These are phyloP conservation scores for Austrolebias charrua DNA, from an alignment of 2,797 vertebrate species.

Conservation along the genomic window DNA sequence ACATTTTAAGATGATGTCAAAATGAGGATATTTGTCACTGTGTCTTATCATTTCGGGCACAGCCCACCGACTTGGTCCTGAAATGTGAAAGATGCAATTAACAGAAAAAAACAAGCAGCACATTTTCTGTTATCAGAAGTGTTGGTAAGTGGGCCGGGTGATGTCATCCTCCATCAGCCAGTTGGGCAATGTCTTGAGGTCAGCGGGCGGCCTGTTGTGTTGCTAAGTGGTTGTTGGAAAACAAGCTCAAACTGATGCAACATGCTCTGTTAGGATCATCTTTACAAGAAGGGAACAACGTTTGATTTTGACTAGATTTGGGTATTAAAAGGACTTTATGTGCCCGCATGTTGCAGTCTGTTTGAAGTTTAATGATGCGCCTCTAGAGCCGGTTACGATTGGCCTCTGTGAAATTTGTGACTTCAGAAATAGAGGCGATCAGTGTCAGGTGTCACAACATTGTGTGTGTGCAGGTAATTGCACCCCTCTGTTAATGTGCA, in stretches of 20 bases:
- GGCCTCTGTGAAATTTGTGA: neutral
- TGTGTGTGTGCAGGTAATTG: conserved; percentile 3
- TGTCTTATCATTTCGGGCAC: neutral
- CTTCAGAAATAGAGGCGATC: conserved; percentile 9
- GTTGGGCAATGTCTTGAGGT: conserved; percentile 16
- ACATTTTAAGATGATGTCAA: neutral
- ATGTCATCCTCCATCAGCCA: conserved; percentile 1
- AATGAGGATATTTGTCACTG: neutral
- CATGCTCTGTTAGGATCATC: conserved; percentile 1
- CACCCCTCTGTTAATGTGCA: neutral
- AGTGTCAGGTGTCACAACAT: conserved; percentile 13
- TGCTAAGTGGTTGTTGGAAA: neutral
- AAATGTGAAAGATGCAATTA: conserved; percentile 14
- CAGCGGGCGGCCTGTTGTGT: neutral
- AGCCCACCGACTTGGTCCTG: neutral
- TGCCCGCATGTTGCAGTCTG: neutral
- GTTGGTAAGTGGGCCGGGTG: conserved; percentile 27
- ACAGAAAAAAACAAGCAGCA: neutral
- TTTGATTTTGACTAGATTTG: conserved; percentile 4
- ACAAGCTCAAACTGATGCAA: conserved; percentile 2
- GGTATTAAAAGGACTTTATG: neutral
- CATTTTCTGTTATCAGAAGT: conserved; percentile 14
- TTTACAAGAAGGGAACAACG: conserved; percentile 5
- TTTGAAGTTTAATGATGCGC: conserved; percentile 9
- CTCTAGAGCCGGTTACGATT: neutral